Evolutionary conservation across 2,113 vertebrate species (phyloP).

Genomic region (Carollia perspicillata): DNA sequence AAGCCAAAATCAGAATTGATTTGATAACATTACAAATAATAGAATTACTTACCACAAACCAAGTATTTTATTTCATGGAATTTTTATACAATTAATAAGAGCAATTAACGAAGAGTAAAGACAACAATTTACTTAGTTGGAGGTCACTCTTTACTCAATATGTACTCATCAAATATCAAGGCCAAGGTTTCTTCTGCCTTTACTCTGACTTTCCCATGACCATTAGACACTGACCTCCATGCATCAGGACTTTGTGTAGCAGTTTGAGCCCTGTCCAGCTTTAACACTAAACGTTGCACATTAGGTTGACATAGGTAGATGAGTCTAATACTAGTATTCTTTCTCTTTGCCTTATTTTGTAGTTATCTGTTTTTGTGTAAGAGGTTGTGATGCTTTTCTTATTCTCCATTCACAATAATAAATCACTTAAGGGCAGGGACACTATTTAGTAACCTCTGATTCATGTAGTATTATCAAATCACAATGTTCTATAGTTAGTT

Average conservation of each 20-base stretch:
- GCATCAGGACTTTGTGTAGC: background rate
- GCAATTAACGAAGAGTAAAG: background rate
- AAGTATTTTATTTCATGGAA: background rate
- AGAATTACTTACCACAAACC: background rate
- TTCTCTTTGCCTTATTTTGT: background rate
- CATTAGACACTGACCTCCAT: background rate
- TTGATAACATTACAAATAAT: background rate
- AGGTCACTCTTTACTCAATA: background rate
- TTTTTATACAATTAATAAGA: background rate
- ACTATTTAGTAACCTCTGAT: background rate
- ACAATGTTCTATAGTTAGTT: background rate
- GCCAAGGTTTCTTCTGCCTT: background rate
- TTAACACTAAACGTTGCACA: background rate
- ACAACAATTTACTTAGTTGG: background rate
- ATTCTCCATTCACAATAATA: background rate
- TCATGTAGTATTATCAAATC: background rate
- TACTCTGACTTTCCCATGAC: background rate
- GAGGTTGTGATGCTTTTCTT: background rate
- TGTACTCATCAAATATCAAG: background rate
- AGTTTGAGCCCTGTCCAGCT: background rate
- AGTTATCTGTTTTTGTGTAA: background rate
- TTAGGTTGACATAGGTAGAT: background rate
- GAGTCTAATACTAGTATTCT: background rate
- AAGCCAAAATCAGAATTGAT: background rate
- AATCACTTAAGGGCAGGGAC: background rate